Conservation (phyloP, 2,797 vertebrate species). For the Pangasius mekongensis region DNA sequence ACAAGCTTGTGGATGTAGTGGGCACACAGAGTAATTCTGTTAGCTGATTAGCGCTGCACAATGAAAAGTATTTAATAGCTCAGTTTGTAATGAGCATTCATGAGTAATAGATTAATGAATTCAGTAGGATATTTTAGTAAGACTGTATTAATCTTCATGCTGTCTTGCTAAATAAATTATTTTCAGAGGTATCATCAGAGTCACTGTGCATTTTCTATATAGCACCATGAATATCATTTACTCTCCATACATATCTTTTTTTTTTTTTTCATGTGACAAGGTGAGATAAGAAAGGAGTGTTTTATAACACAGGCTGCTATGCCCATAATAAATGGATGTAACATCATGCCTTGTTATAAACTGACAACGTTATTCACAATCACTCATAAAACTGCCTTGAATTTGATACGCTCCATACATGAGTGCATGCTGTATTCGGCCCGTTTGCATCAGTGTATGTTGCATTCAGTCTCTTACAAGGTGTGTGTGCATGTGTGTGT, state of each 20-base stretch:
- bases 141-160: constrained; percentile 17
- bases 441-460: constrained; percentile 39
- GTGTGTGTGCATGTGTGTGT: constrained; percentile 41
- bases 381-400: constrained; percentile 25
- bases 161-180: background rate
- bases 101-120: constrained; percentile 27
- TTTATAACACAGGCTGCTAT: constrained; percentile 23
- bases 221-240: background rate
- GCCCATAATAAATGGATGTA: constrained; percentile 2
- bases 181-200: constrained; percentile 1
- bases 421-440: constrained; percentile 43
- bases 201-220: background rate
- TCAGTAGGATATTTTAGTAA: constrained; percentile 19
- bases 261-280: background rate
- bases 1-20: constrained; percentile 18
- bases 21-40: constrained; percentile 18
- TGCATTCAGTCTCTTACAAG: constrained; percentile 41
- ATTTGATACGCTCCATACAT: constrained; percentile 42
- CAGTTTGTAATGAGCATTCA: constrained; percentile 15
- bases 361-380: constrained; percentile 27
- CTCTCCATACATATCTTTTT: background rate
- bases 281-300: no score
- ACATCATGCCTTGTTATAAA: constrained; percentile 12
- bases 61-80: constrained; percentile 1
- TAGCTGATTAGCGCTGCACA: constrained; percentile 20